phyloP scores from a whole-genome alignment of 1,140 invertebrate genomes.

The Platyscapa corneri region DNA sequence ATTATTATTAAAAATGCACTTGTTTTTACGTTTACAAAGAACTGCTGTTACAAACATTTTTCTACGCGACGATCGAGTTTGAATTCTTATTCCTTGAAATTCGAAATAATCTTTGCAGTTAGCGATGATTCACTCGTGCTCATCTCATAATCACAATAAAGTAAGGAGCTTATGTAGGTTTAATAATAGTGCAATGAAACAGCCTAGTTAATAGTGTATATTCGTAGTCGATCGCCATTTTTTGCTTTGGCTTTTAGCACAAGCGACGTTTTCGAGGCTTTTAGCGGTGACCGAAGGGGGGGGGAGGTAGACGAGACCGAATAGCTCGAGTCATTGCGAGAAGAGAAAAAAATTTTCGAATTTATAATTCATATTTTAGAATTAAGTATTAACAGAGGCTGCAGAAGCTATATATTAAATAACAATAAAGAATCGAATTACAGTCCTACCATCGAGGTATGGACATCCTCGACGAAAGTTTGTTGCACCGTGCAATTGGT shows the following conservation, averaged over 20 bases:
- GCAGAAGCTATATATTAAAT: neutral
- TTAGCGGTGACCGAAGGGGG: neutral
- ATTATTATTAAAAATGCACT: too few species aligned
- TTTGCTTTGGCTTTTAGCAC: too few species aligned
- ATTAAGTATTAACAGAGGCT: neutral
- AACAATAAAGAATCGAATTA: neutral
- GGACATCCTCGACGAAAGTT: neutral
- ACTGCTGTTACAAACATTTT: neutral
- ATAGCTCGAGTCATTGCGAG: neutral
- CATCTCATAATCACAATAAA: neutral
- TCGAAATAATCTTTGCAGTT: neutral
- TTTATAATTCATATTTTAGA: neutral
- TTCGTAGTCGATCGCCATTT: too few species aligned
- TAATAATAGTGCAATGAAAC: neutral
- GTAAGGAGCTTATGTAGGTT: neutral
- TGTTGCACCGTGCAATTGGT: too few species aligned
- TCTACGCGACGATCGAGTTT: too few species aligned
- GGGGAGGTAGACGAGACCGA: neutral
- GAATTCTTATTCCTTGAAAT: too few species aligned
- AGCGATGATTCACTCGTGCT: neutral
- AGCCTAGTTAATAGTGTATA: too few species aligned
- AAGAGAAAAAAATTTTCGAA: neutral
- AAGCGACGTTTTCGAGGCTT: neutral
- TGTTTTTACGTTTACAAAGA: neutral
- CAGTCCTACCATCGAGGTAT: neutral